Percentiles rank a stretch among this genome's conserved stretches.
Conservation (phyloP, 1,140 invertebrate genomes). For the Drosophila lowei region DNA sequence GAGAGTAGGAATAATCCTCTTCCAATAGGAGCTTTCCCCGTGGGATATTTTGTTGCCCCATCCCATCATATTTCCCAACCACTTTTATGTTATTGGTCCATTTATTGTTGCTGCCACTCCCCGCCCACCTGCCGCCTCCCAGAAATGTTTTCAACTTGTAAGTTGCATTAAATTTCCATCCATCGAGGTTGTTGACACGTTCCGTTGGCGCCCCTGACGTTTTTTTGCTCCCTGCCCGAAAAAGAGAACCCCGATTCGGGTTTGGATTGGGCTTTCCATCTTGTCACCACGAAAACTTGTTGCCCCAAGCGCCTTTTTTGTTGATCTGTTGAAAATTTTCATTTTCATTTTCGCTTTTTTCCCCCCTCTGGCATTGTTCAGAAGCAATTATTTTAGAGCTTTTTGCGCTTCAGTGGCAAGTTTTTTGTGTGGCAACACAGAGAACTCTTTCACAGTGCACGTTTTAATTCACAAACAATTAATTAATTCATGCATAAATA, state of each 20-base stretch:
- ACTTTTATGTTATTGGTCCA: constrained; percentile 17
- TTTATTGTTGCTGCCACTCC: background rate
- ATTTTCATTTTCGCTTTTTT: constrained; percentile 57
- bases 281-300: constrained; percentile 43
- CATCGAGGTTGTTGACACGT: constrained; percentile 74
- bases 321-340: constrained; percentile 66
- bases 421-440: constrained; percentile 37
- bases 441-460: constrained; percentile 28
- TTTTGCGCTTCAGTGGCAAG: constrained; percentile 39
- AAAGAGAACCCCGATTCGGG: constrained; percentile 23
- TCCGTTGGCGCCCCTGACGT: constrained; percentile 71
- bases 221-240: constrained; percentile 18
- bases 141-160: constrained; percentile 13
- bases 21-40: no score
- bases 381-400: constrained; percentile 43
- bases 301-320: constrained; percentile 71
- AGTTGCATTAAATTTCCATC: constrained; percentile 28
- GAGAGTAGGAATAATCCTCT: no score
- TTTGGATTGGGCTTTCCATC: constrained; percentile 49
- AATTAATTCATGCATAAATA: constrained; percentile 81
- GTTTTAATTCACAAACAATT: constrained; percentile 73
- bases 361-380: constrained; percentile 54
- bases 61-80: no score
- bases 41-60: no score
- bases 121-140: background rate